A percentile compares a stretch with the other conserved stretches of the same genome.
These are phyloP conservation scores for Campoplex nolae DNA, from an alignment of 2,888 invertebrate genomes.

Conservation along the genomic window DNA sequence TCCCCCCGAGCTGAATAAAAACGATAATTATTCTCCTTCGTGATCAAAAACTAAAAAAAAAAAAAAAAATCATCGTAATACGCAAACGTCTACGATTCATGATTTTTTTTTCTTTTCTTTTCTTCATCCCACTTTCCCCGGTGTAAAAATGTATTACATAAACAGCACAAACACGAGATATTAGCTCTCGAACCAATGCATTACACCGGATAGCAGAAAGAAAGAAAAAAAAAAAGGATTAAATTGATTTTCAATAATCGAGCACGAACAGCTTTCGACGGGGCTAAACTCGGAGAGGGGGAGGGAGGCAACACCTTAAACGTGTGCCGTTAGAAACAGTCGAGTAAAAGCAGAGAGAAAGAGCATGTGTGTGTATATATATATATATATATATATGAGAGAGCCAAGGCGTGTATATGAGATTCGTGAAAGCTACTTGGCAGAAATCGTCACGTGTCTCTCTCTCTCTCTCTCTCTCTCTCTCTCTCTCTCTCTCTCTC, in stretches of 20 bases:
- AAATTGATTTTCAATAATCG: background rate
- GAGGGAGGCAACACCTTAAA: slow-evolving; percentile 27
- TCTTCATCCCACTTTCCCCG: background rate
- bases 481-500: background rate
- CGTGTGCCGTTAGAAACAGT: slow-evolving; percentile 34
- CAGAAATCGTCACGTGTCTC: slow-evolving; percentile 52
- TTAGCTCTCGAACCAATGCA: background rate
- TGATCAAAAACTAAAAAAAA: too few species aligned
- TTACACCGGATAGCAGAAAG: background rate
- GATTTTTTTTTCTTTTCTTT: too few species aligned
- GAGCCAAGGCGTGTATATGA: slow-evolving; percentile 16
- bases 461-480: too few species aligned
- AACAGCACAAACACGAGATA: background rate
- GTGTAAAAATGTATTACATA: background rate
- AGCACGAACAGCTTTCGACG: background rate
- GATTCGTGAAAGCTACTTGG: slow-evolving; percentile 57
- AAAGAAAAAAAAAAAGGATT: background rate
- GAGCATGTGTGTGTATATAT: background rate
- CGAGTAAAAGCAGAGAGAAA: slow-evolving; percentile 27
- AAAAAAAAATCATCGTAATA: background rate
- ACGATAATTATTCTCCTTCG: too few species aligned
- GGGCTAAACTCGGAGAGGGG: background rate
- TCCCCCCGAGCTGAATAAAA: background rate
- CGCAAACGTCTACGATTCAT: too few species aligned
- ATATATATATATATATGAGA: background rate